Conservation (phyloP, 2,113 vertebrate species). For the Astatotilapia flaviijosephi region DNA sequence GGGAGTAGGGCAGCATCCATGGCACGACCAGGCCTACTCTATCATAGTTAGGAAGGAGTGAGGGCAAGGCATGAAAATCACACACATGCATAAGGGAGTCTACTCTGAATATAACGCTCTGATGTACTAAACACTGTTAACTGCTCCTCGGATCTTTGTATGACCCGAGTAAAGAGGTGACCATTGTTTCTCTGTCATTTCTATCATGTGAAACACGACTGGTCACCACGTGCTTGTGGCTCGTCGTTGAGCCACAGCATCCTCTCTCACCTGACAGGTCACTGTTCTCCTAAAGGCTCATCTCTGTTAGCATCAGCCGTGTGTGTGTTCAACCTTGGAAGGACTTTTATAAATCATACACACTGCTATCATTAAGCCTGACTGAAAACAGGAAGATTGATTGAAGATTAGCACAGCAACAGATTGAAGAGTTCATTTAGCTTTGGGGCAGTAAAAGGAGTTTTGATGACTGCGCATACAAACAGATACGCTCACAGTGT, state of each 20-base stretch:
- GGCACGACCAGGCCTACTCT: slow-evolving; percentile 10
- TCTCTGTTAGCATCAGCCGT: not conserved
- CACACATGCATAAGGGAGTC: not conserved
- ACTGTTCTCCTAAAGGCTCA: not conserved
- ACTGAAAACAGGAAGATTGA: not conserved
- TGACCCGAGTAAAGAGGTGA: not conserved
- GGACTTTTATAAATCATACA: not conserved
- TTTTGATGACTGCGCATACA: not conserved
- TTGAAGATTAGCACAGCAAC: not conserved
- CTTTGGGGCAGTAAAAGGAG: not conserved
- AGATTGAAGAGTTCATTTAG: not conserved
- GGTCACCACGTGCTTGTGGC: not conserved
- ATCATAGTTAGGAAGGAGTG: slow-evolving; percentile 46
- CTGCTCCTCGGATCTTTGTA: not conserved
- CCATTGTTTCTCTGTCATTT: not conserved
- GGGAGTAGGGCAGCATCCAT: slow-evolving; percentile 41
- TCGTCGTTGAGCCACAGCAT: not conserved
- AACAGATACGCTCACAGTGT: not conserved
- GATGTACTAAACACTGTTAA: not conserved
- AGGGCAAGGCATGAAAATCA: slow-evolving; percentile 37
- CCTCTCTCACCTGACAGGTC: not conserved
- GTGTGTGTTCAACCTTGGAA: not conserved
- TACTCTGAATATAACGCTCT: not conserved
- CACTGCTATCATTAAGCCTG: not conserved
- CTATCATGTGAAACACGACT: not conserved